A percentile compares a stretch with the other conserved stretches of the same genome.
These are phyloP conservation scores for Acestrorhynchus altus DNA, from an alignment of 2,797 vertebrate species.

Conservation along the genomic window DNA sequence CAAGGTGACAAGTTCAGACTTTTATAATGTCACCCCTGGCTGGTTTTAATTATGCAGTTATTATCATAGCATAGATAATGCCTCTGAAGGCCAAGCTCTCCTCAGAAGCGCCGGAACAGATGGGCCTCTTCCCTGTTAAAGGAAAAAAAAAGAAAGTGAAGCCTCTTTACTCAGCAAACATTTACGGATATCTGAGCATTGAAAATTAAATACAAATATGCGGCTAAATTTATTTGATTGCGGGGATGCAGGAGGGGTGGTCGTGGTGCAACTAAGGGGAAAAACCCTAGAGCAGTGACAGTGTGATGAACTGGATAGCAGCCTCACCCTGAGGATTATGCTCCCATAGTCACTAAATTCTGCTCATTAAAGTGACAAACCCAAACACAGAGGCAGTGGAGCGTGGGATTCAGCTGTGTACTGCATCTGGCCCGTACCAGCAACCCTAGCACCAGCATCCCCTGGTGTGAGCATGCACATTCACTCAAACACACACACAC, in stretches of 20 bases:
- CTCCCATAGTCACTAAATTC: conserved; percentile 84
- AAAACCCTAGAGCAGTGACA: conserved; percentile 76
- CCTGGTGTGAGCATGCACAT: not conserved
- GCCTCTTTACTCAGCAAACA: conserved; percentile 45
- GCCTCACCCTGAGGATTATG: conserved; percentile 78
- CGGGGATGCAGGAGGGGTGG: conserved; percentile 20
- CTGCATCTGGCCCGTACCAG: conserved; percentile 80
- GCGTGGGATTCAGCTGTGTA: conserved; percentile 85
- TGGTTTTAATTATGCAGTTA: conserved; percentile 58
- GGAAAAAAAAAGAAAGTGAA: conserved; percentile 22
- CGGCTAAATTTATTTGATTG: conserved; percentile 54
- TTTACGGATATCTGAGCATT: conserved; percentile 46
- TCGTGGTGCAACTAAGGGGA: conserved; percentile 52
- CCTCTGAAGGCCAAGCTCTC: conserved; percentile 50
- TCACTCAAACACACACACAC: conserved; percentile 27
- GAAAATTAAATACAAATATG: conserved; percentile 58
- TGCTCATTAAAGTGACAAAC: conserved; percentile 87
- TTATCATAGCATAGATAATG: conserved; percentile 48
- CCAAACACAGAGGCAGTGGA: conserved; percentile 82
- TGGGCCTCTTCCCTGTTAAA: conserved; percentile 18
- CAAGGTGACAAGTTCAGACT: conserved; percentile 50
- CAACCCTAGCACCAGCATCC: conserved; percentile 71
- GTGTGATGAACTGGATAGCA: conserved; percentile 73
- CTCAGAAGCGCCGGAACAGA: conserved; percentile 36
- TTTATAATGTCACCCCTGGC: conserved; percentile 52